Evolutionary conservation across 2,888 invertebrate species (phyloP), one percentile per base, ranked within the genome.

Genomic region (Apamea epomidion): DNA sequence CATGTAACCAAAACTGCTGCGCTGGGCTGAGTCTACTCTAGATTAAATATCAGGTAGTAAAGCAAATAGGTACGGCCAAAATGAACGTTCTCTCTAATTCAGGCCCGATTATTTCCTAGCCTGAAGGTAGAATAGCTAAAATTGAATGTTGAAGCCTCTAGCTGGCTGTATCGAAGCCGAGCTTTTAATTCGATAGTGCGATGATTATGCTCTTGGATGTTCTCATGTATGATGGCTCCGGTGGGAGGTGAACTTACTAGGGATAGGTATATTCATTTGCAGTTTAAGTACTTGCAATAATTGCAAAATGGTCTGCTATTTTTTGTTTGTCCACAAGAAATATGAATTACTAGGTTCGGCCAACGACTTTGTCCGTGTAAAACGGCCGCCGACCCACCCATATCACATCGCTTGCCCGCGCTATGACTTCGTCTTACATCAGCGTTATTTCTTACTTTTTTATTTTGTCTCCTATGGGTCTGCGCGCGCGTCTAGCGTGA

Each of bases 61-160:
- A 48, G 60, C 45, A 73, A 74, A 83, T 76, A n/a, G n/a, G n/a
- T n/a, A 68, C 58, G 62, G 78, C 18, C 37, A 4, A 25, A 74
- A 76, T 37, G 21, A 77, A 67, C 48, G n/a, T 14, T 54, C 32
- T n/a, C 60, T 76, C 21, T 72, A 37, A 87, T 82, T 74, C 78
- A 75, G 14, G n/a, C 69, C 10, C 29, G 58, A 78, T 78, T 80
- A 87, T 82, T 78, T 76, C 78, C 18, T 68, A 80, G 74, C 73
- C 62, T 77, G 14, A 4, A 83, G 74, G 70, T 58, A 69, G 74
- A 81, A 78, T 70, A 54, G 37, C 58, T 69, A 51, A 69, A 85
- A 78, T 85, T 80, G 74, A 76, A 85, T 85, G 75, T 74, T 76
- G 65, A 73, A 72, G 62, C 65, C 65, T 10, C 10, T 7, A 7